phyloP scores from a whole-genome alignment of 2,888 invertebrate genomes.

The Megastigmus dorsalis region DNA sequence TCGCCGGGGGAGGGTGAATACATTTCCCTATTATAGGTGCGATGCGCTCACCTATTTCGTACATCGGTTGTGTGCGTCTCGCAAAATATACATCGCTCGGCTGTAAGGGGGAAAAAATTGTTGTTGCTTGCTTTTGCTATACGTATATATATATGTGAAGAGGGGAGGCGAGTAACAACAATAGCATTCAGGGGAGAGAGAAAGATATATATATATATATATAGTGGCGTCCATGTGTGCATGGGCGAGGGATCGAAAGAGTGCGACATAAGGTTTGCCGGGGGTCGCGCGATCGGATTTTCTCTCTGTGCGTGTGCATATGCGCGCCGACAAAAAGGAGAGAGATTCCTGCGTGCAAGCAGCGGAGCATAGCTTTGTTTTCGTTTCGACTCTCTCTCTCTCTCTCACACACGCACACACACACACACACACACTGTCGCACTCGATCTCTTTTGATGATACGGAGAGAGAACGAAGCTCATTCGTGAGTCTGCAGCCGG shows the following conservation, averaged over 20 bases:
- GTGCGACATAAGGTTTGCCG: constrained; percentile 48
- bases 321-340: background rate
- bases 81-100: background rate
- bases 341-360: constrained; percentile 22
- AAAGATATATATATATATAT: constrained; percentile 18
- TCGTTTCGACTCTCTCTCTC: constrained; percentile 13
- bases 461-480: no score
- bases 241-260: constrained; percentile 10
- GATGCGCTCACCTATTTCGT: background rate
- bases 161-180: constrained; percentile 15
- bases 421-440: no score
- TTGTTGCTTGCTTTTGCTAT: background rate
- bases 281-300: constrained; percentile 27
- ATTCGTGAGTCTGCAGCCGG: background rate
- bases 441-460: no score
- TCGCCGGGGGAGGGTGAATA: no score
- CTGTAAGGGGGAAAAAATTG: background rate
- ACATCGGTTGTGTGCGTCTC: background rate
- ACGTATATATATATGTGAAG: background rate
- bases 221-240: no score
- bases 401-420: no score
- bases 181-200: background rate
- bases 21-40: no score
- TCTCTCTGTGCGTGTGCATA: background rate
- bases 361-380: constrained; percentile 34